Evolutionary conservation across 2,113 vertebrate species (phyloP).

Genomic region (Camarhynchus parvulus): DNA sequence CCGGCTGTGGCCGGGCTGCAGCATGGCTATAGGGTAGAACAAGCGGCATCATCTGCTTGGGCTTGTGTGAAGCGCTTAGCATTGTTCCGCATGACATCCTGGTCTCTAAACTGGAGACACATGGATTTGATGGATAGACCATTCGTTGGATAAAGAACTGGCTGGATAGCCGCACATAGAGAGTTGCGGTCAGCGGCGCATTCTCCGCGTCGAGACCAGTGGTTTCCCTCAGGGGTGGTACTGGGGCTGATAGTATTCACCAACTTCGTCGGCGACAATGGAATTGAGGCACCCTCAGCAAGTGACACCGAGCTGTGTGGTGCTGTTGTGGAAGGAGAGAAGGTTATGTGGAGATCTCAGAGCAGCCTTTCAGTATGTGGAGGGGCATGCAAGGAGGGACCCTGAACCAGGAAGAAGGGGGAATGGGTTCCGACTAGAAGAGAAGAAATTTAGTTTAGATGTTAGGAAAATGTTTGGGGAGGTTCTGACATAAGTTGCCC

Average conservation of each 20-base stretch:
- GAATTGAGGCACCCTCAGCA: not conserved
- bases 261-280: not conserved
- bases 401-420: not conserved
- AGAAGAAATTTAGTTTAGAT: not conserved
- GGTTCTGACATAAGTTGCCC: not conserved
- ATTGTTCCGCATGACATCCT: not conserved
- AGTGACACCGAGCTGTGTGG: not conserved
- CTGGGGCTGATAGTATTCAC: not conserved
- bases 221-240: not conserved
- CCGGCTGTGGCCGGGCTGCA: rapidly evolving
- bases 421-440: not conserved
- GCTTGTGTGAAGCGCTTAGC: not conserved
- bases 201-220: not conserved
- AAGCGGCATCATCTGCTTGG: not conserved
- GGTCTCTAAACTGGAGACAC: no score
- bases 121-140: not conserved
- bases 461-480: not conserved
- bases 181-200: not conserved
- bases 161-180: not conserved
- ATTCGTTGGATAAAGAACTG: not conserved
- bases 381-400: not conserved
- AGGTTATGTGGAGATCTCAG: not conserved
- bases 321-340: not conserved
- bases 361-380: not conserved
- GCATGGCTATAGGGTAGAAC: not conserved